A percentile compares a stretch with the other conserved stretches of the same genome.
Evolutionary conservation across 1,140 invertebrate genomes (phyloP).

Genomic region (Caenorhabditis briggsae): DNA sequence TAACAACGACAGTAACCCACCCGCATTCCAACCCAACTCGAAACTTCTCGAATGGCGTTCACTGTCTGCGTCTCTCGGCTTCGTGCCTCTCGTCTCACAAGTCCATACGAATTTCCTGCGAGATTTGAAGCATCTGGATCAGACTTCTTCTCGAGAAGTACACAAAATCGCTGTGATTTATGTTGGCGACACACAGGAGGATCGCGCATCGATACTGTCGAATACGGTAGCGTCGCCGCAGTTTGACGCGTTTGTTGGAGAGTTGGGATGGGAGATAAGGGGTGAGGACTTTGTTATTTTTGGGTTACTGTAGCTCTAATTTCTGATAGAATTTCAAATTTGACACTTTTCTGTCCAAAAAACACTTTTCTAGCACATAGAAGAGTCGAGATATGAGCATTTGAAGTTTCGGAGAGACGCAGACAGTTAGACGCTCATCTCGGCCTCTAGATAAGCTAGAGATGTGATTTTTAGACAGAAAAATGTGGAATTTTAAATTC

Average conservation of each 20-base stretch:
- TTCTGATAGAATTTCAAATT: too few relatives aligned
- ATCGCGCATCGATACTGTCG: conserved; percentile 74
- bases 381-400: too few relatives aligned
- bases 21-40: conserved; percentile 1
- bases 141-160: conserved; percentile 85
- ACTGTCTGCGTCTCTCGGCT: conserved; percentile 53
- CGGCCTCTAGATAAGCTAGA: too few relatives aligned
- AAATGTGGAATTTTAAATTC: too few relatives aligned
- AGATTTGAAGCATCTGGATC: conserved; percentile 74
- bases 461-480: too few relatives aligned
- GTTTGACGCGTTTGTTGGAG: conserved; percentile 87
- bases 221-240: conserved; percentile 69
- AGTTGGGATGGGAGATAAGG: conserved; percentile 90
- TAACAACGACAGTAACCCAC: too few relatives aligned
- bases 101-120: conserved; percentile 70
- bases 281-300: too few relatives aligned
- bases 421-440: too few relatives aligned
- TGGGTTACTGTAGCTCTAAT: too few relatives aligned
- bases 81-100: conserved; percentile 48
- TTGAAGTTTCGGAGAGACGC: too few relatives aligned
- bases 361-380: too few relatives aligned
- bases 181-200: conserved; percentile 91
- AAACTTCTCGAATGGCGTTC: conserved; percentile 61
- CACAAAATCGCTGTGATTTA: conserved; percentile 99
- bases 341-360: too few relatives aligned